Evolutionary conservation across 1,140 invertebrate genomes (phyloP), one percentile per base, ranked within the genome.

Genomic region (Calephelis nemesis): DNA sequence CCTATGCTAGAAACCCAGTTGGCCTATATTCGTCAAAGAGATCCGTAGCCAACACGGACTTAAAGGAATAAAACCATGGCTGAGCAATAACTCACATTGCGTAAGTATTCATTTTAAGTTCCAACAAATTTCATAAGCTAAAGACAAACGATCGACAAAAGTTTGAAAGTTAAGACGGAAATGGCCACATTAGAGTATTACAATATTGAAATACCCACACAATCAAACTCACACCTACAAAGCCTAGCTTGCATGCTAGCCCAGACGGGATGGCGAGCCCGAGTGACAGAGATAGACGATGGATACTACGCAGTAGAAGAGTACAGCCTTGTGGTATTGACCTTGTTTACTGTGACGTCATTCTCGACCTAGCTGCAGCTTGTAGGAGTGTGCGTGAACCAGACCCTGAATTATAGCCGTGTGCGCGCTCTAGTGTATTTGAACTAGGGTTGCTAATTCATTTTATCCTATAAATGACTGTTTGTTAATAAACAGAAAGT

Each of bases 321-420:
- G 66, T 50, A 62, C 68, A 60, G 68, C 66, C 65, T 62, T 72
- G 84, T 89, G 88, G 78, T 90, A 90, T 90, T 90, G 88, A 90
- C 87, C 88, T 90, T 90, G 86, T 76, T 74, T 49, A 72, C 64
- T 11, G 73, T 91, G 88, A 91, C 88, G 88, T 89, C 87, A 89
- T 84, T 83, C 70, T 74, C 87, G 88, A 89, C 84, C 88, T 88
- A 85, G 87, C 83, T 90, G 86, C 86, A 88, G 78, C 81, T 82
- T 77, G 72, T 78, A 78, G 63, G n/a, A 72, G 87, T 84, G 78
- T 88, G 84, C 72, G 85, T 90, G 87, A 90, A 81, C 87, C 86
- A 88, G 87, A 90, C 87, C 87, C 85, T 90, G 87, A 90, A 90
- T 78, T 66, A 64, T 67, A 58, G 54, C n/a, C 60, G 79, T 80